Percentiles rank a stretch among this genome's conserved stretches.
Evolutionary conservation across 2,888 invertebrate species (phyloP).

Genomic region (Lycocerus yunnanus): DNA sequence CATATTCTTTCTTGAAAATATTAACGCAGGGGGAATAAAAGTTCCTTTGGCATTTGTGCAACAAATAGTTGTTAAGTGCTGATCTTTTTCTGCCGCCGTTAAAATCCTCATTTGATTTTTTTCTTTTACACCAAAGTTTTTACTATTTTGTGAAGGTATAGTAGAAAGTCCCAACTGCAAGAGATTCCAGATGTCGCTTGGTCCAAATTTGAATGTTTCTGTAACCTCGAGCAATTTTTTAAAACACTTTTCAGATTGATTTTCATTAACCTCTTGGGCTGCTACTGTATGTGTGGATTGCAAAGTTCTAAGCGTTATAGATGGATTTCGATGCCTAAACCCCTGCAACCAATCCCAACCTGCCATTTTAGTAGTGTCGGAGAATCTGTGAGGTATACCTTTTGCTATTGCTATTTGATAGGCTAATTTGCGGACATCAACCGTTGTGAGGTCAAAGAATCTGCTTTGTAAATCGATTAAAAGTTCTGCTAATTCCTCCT

Average conservation of each 20-base stretch:
- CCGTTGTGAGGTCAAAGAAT: background rate
- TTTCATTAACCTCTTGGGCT: background rate
- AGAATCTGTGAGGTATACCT: slow-evolving; percentile 4
- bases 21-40: slow-evolving; percentile 46
- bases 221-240: background rate
- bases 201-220: background rate
- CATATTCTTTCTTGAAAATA: background rate
- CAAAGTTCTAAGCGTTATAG: slow-evolving; percentile 4
- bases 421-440: background rate
- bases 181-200: background rate
- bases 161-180: background rate
- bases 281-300: slow-evolving; percentile 5
- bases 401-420: slow-evolving; percentile 1
- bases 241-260: background rate
- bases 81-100: background rate
- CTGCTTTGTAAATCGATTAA: background rate
- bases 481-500: background rate
- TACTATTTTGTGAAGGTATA: background rate
- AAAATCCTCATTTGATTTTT: background rate
- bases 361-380: background rate
- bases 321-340: background rate
- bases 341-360: slow-evolving; percentile 5
- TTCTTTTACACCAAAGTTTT: background rate
- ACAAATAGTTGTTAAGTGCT: slow-evolving; percentile 39
- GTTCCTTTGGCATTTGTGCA: slow-evolving; percentile 44